Evolutionary conservation across 1,140 invertebrate species (phyloP).

Genomic region (Gyrodactylus bullatarudis): DNA sequence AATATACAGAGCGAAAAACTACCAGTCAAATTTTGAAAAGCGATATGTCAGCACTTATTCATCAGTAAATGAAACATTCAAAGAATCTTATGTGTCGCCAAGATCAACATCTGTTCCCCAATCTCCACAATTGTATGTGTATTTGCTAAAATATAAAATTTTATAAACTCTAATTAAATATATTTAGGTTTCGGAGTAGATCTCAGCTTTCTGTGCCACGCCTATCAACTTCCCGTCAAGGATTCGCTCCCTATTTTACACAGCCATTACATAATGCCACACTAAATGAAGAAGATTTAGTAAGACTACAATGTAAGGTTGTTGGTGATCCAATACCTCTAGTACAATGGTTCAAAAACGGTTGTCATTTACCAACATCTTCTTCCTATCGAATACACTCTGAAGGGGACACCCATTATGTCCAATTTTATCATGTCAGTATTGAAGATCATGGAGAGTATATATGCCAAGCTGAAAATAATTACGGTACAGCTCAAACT

Average conservation of each 20-base stretch:
- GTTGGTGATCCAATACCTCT: not conserved
- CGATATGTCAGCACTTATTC: not conserved
- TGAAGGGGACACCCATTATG: not conserved
- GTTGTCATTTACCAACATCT: not conserved
- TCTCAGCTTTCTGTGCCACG: not conserved
- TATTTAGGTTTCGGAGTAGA: not conserved
- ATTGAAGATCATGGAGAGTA: not conserved
- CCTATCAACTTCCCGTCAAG: not conserved
- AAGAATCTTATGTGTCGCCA: not conserved
- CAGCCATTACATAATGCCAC: slow-evolving; percentile 1
- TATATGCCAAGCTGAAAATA: not conserved
- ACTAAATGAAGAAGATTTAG: not conserved
- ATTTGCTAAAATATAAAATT: no score
- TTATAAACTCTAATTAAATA: no score
- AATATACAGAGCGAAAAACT: not conserved
- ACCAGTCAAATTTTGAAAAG: not conserved
- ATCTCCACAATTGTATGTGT: not conserved
- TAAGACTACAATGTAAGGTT: slow-evolving; percentile 4
- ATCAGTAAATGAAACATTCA: not conserved
- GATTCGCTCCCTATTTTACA: not conserved
- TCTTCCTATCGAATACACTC: not conserved
- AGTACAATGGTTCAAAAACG: not conserved
- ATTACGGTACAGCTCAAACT: not conserved
- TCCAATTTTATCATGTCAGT: not conserved
- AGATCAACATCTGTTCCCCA: not conserved